Percentiles rank a stretch among this genome's conserved stretches.
These are phyloP conservation scores for Eupithecia abbreviata DNA, from an alignment of 2,888 invertebrate genomes.

Conservation along the genomic window DNA sequence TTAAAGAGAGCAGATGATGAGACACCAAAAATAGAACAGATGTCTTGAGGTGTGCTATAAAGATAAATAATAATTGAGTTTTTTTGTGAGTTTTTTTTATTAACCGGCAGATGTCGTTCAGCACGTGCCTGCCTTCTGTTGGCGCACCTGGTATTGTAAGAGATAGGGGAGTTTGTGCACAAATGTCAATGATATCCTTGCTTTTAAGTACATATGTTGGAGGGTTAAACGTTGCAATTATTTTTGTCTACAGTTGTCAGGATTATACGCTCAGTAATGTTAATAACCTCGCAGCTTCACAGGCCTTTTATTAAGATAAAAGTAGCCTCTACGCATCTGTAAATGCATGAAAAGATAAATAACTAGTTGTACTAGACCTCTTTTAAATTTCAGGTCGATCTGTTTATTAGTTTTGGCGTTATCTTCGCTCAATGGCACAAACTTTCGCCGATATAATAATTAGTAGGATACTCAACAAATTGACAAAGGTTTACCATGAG, in stretches of 20 bases:
- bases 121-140: constrained; percentile 72
- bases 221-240: constrained; percentile 6
- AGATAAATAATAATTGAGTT: constrained; percentile 64
- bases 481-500: not conserved
- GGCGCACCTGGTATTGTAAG: constrained; percentile 70
- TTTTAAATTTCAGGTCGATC: too few relatives aligned
- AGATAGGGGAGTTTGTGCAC: constrained; percentile 58
- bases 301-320: too few relatives aligned
- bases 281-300: not conserved
- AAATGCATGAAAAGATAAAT: too few relatives aligned
- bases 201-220: constrained; percentile 25
- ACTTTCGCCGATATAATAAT: not conserved
- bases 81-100: constrained; percentile 61
- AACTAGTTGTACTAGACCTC: too few relatives aligned
- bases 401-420: too few relatives aligned
- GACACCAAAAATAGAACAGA: constrained; percentile 63
- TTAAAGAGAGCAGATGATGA: constrained; percentile 55
- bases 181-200: constrained; percentile 51
- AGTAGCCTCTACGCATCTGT: too few relatives aligned
- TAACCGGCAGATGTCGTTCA: constrained; percentile 71
- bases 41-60: constrained; percentile 66
- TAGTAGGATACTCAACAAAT: not conserved
- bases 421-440: not conserved
- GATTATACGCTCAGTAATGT: not conserved
- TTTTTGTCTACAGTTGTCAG: not conserved